Conservation (phyloP, 2,888 invertebrate genomes). For the Argyresthia goedartella region DNA sequence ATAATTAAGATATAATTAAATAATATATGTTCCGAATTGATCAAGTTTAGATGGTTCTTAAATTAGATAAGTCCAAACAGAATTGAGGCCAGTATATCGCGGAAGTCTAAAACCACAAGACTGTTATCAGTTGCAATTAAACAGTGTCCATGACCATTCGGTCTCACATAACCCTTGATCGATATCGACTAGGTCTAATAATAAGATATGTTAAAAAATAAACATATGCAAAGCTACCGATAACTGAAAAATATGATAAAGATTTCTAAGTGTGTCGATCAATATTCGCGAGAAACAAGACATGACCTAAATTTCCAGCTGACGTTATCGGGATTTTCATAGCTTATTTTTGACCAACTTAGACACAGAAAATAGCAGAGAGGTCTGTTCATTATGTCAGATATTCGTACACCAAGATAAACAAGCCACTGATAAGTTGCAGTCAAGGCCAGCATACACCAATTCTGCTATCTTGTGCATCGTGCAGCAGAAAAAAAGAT, state of each 20-base stretch:
- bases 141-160: neutral
- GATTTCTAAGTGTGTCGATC: no score
- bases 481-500: slow-evolving; percentile 35
- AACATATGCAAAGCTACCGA: no score
- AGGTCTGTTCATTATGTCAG: slow-evolving; percentile 8
- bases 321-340: no score
- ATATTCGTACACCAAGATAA: slow-evolving; percentile 8
- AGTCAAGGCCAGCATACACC: slow-evolving; percentile 37
- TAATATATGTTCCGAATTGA: neutral
- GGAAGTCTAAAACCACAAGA: neutral
- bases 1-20: no score
- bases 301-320: neutral
- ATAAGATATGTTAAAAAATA: neutral
- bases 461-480: slow-evolving; percentile 23
- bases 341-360: no score
- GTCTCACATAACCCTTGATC: neutral
- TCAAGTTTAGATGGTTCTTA: neutral
- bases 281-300: neutral
- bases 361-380: no score
- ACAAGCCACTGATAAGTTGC: slow-evolving; percentile 29
- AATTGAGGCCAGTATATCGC: neutral
- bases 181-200: neutral
- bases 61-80: neutral
- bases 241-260: no score
- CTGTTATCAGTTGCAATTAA: neutral